These are phyloP conservation scores for Volucella zonaria DNA, from an alignment of 2,888 invertebrate species.

Conservation along the genomic window DNA sequence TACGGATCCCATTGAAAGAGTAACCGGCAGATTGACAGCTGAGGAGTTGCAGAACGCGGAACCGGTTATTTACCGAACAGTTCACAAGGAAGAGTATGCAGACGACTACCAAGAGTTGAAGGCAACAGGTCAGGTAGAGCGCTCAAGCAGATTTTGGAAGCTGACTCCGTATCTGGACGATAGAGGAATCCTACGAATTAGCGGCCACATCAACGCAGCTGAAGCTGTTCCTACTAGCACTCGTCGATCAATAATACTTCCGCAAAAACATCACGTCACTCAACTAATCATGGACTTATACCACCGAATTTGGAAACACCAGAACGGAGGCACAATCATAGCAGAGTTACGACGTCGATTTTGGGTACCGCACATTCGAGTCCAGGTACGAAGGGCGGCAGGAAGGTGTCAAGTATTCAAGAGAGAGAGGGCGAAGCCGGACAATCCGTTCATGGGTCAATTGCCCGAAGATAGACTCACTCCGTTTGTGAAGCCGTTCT, in stretches of 20 bases:
- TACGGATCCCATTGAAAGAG: too few species aligned
- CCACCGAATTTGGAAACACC: slow-evolving; percentile 5
- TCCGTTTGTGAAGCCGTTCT: too few species aligned
- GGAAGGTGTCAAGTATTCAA: slow-evolving; percentile 25
- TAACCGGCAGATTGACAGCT: too few species aligned
- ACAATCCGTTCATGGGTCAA: slow-evolving; percentile 53
- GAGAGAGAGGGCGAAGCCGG: slow-evolving; percentile 21
- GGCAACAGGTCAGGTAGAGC: too few species aligned
- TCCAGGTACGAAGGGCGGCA: not conserved
- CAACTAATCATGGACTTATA: not conserved
- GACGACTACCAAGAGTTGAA: too few species aligned
- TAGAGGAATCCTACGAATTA: too few species aligned
- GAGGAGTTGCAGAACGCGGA: too few species aligned
- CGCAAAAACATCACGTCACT: not conserved
- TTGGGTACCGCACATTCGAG: not conserved
- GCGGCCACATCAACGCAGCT: too few species aligned
- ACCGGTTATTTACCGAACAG: too few species aligned
- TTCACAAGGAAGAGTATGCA: too few species aligned
- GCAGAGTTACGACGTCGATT: slow-evolving; percentile 3
- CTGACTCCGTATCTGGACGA: too few species aligned
- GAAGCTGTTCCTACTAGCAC: not conserved
- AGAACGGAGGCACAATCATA: slow-evolving; percentile 10
- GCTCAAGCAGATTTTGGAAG: too few species aligned
- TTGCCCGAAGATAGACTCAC: slow-evolving; percentile 27
- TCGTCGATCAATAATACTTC: not conserved